Base-by-base conservation (phyloP, 2,888 invertebrate genomes). In the Lithophane socia region DNA sequence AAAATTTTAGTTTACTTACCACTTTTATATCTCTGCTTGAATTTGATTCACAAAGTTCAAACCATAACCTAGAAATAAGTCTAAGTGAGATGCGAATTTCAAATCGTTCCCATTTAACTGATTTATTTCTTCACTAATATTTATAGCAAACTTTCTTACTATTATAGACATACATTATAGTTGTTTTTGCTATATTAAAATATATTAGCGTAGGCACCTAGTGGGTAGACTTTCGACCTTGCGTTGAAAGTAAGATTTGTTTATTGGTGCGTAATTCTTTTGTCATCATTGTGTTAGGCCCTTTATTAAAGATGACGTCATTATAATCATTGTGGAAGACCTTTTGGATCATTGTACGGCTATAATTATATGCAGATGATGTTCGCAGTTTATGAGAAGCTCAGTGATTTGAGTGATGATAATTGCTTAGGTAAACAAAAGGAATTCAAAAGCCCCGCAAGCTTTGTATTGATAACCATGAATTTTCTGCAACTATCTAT, bases 241-340 rank as follows among this genome's bases (percentile, higher is more conserved):
- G 92, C 87, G 86, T 91, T 86, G 93, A 93, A 93, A 94, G 94
- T 92, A 90, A 93, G 91, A 92, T 90, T 91, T 86, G 86, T 90
- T 84, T 84, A 86, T 83, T 78, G 85, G 78, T 77, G 80, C 81
- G 86, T 91, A 88, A 90, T 91, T 92, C 89, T 90, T 90, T 90
- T 90, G 89, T 90, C 82, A 83, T 87, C 79, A 70, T 84, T 86
- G 75, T 86, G 73, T 84, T 83, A 75, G 87, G 89, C 92, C 92
- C 92, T 92, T 92, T 75, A 75, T 21, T 77, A 72, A 80, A 72
- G 72, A 80, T 83, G 80, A 82, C 83, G 73, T 79, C 52, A 66
- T 37, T 10, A 13, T 63, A 44, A 83, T 85, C 69, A 82, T 80
- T 73, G 77, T 80, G 18, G 77, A 65, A 83, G 75, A 67, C 76